These are phyloP conservation scores for Erithacus rubecula DNA, from an alignment of 2,797 vertebrate genomes.

Conservation along the genomic window DNA sequence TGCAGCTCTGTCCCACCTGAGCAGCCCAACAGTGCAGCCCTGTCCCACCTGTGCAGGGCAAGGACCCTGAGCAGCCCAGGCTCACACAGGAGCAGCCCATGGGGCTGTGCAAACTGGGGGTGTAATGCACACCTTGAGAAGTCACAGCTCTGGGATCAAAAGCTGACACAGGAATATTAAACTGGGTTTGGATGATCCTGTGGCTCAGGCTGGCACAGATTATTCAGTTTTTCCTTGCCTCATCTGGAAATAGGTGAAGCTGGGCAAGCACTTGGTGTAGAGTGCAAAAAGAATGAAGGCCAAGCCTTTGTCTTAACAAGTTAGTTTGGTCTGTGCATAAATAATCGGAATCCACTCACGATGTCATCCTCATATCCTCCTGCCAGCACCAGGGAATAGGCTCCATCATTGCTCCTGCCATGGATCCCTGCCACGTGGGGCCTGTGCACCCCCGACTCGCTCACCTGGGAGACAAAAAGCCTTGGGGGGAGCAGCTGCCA, in stretches of 20 bases:
- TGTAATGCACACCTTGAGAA: background rate
- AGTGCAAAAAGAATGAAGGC: background rate
- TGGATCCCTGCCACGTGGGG: constrained; percentile 97
- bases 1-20: accelerated
- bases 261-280: accelerated
- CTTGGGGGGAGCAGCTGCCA: background rate
- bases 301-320: background rate
- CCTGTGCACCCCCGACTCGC: constrained; percentile 92
- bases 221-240: background rate
- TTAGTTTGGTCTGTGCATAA: background rate
- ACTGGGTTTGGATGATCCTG: background rate
- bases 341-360: constrained; percentile 72
- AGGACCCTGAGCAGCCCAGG: background rate
- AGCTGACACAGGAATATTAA: background rate
- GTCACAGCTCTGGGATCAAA: background rate
- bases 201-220: background rate
- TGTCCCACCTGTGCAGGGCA: background rate
- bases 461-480: constrained; percentile 78
- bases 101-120: background rate
- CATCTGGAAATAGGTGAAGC: background rate
- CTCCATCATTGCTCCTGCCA: constrained; percentile 91
- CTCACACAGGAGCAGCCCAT: accelerated
- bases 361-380: constrained; percentile 98
- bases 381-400: constrained; percentile 93
- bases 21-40: accelerated